Evolutionary conservation across 2,797 vertebrate genomes (phyloP).

Genomic region (Esox masquinongy): DNA sequence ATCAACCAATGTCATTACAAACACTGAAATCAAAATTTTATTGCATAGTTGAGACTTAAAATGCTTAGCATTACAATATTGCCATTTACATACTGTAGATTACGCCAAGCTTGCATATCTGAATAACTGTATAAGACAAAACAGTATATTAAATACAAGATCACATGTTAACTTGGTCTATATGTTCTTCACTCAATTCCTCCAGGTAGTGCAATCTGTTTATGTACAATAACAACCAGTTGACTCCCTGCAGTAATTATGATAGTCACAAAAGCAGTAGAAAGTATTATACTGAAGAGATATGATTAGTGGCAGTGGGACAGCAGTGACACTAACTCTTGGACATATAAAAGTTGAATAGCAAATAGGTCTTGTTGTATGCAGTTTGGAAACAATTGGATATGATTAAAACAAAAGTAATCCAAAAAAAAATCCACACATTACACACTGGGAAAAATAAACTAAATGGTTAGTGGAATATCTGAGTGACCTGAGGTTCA

Average conservation of each 20-base stretch:
- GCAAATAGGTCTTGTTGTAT: background rate
- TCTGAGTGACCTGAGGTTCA: constrained; percentile 41
- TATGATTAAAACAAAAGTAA: background rate
- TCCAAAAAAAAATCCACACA: constrained; percentile 16
- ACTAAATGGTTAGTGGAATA: constrained; percentile 2
- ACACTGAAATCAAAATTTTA: background rate
- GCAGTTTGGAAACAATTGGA: constrained; percentile 17
- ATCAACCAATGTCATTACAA: background rate
- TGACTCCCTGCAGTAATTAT: constrained; percentile 40
- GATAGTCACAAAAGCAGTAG: constrained; percentile 23
- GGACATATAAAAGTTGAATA: background rate
- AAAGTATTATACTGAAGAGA: constrained; percentile 14
- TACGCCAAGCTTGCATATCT: constrained; percentile 37
- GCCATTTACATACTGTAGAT: constrained; percentile 14
- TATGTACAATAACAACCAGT: constrained; percentile 15
- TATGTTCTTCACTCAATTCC: background rate
- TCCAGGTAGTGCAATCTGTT: constrained; percentile 39
- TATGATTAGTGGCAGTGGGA: background rate
- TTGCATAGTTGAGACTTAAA: constrained; percentile 21
- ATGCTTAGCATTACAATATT: constrained; percentile 4
- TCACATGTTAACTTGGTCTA: constrained; percentile 11
- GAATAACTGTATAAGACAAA: constrained; percentile 6
- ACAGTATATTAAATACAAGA: constrained; percentile 6
- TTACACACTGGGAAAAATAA: constrained; percentile 12
- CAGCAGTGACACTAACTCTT: constrained; percentile 22